Base-by-base conservation (phyloP, 1,140 invertebrate genomes). In the Heliconius hewitsoni region DNA sequence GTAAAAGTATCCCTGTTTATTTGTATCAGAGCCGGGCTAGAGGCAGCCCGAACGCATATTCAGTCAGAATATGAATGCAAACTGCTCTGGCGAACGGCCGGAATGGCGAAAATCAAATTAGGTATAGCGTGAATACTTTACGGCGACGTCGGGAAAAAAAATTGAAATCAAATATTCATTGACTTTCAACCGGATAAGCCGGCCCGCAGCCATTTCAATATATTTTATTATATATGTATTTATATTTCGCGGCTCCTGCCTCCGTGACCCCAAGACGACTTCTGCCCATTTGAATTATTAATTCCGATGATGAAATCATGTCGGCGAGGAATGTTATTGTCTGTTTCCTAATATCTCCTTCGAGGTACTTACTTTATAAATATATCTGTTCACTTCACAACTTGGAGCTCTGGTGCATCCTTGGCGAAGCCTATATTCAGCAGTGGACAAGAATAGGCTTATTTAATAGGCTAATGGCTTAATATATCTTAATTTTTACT, bases 161-260 rank as follows among this genome's bases (percentile, higher is more conserved):
- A 94, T 94, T 94, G 93, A 94, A 93, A 94, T 94, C 93, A 94
- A 94, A 93, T 94, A 94, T 94, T 94, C 93, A 94, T 94, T 92
- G 93, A 93, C 90, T 94, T 89, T 94, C 89, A 92, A 94, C 93
- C 93, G 93, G 93, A 94, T 94, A 94, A 94, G 91, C 91, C 91
- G 90, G 90, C 87, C 91, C 91, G 84, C 89, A 90, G 91, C 90
- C 91, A 92, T 94, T 93, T 93, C 92, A 94, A 94, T 94, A 94
- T 92, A 94, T 93, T 94, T 94, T 94, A 94, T 93, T 93, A 93
- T 94, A 92, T 94, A 52, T 18, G 42, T 46, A 19, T 52, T 18
- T 52, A 94, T 93, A 93, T 93, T 92, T 91, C 89, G 88, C 81
- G 85, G 79, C 85, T 82, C 83, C 78, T 78, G 72, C 81, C 79